Percentiles rank a stretch among this genome's conserved stretches.
Conservation (phyloP, 2,797 vertebrate genomes). For the Sciaenops ocellatus region DNA sequence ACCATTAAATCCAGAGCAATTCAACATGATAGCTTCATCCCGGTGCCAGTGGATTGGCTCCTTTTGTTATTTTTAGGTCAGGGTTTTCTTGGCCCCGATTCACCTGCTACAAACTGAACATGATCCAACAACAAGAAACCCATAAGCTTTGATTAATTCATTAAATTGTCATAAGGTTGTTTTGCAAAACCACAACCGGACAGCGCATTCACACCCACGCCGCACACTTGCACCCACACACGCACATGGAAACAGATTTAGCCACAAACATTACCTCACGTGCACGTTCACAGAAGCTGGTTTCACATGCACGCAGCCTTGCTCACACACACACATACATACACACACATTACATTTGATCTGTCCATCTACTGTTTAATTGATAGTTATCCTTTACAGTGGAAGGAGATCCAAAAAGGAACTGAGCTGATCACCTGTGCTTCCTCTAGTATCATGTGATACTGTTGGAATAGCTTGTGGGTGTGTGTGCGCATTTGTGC, state of each 20-base stretch:
- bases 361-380: slow-evolving; percentile 57
- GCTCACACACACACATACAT: not conserved
- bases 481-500: not conserved
- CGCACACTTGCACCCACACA: not conserved
- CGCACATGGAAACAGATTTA: not conserved
- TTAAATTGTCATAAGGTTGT: slow-evolving; percentile 71
- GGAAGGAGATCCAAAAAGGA: slow-evolving; percentile 65
- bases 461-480: slow-evolving; percentile 1
- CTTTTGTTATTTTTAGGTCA: slow-evolving; percentile 62
- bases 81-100: slow-evolving; percentile 37
- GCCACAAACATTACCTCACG: not conserved
- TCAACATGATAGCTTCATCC: slow-evolving; percentile 35
- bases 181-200: slow-evolving; percentile 55
- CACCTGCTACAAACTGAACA: slow-evolving; percentile 57
- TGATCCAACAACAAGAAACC: slow-evolving; percentile 56
- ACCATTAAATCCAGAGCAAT: slow-evolving; percentile 26
- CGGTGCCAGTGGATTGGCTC: slow-evolving; percentile 22
- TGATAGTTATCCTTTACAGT: slow-evolving; percentile 62
- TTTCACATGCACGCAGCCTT: not conserved
- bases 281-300: not conserved
- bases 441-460: slow-evolving; percentile 64
- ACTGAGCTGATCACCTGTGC: slow-evolving; percentile 58
- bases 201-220: slow-evolving; percentile 30
- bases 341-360: slow-evolving; percentile 38
- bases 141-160: slow-evolving; percentile 67